These are phyloP conservation scores for Chamaetylas fuelleborni DNA, from an alignment of 2,113 vertebrate species.

Conservation along the genomic window DNA sequence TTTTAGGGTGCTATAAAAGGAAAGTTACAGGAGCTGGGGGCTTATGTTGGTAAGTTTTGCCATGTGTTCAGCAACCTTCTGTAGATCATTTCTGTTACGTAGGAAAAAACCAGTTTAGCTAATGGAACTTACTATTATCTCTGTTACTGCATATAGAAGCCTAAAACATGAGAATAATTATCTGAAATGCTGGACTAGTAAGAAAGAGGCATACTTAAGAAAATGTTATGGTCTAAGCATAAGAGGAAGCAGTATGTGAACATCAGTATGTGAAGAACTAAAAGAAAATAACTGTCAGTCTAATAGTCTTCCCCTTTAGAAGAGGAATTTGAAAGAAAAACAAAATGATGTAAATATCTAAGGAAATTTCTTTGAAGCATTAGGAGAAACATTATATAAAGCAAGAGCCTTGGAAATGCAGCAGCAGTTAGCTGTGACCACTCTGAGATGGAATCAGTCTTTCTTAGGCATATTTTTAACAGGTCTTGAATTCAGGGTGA, in stretches of 20 bases:
- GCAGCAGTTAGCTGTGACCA: neutral
- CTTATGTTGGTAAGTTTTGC: conserved; percentile 91
- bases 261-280: neutral
- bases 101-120: neutral
- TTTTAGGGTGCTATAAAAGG: conserved; percentile 93
- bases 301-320: neutral
- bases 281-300: neutral
- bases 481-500: neutral
- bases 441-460: neutral
- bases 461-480: neutral
- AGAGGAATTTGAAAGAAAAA: neutral
- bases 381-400: neutral
- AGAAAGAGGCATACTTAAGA: neutral
- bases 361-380: neutral
- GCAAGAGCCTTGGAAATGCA: neutral
- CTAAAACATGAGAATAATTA: neutral
- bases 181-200: neutral
- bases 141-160: neutral
- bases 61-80: neutral
- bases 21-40: conserved; percentile 94
- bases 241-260: neutral
- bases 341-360: neutral
- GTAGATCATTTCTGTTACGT: neutral
- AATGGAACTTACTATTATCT: neutral
- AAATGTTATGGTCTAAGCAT: accelerated